Percentiles rank a stretch among this genome's conserved stretches.
These are phyloP conservation scores for Hypanus sabinus DNA, from an alignment of 2,113 vertebrate genomes.

Conservation along the genomic window DNA sequence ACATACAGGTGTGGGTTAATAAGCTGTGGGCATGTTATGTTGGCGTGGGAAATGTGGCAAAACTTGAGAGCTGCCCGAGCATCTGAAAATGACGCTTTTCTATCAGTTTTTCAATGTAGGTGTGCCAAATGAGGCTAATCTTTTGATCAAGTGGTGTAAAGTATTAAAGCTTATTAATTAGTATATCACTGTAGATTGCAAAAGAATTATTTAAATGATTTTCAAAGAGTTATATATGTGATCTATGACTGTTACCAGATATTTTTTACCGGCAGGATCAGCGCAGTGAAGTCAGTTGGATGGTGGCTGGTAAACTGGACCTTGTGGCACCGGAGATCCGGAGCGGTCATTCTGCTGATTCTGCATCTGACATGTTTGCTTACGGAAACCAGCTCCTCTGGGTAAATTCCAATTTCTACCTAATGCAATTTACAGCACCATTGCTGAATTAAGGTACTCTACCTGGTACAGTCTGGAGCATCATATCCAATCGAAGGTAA, in stretches of 20 bases:
- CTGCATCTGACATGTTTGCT: slow-evolving; percentile 64
- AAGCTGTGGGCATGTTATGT: too few relatives aligned
- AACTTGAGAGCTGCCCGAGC: too few relatives aligned
- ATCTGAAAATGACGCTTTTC: too few relatives aligned
- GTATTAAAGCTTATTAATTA: too few relatives aligned
- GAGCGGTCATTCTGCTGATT: slow-evolving; percentile 53
- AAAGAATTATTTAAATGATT: background rate
- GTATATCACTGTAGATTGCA: background rate
- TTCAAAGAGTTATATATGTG: background rate
- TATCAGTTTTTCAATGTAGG: too few relatives aligned
- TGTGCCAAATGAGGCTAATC: too few relatives aligned
- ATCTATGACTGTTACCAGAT: background rate
- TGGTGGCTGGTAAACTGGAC: slow-evolving; percentile 54
- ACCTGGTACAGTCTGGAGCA: too few relatives aligned
- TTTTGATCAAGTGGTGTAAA: too few relatives aligned
- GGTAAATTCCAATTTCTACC: slow-evolving; percentile 51
- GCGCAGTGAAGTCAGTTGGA: slow-evolving; percentile 49
- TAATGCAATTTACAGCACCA: background rate
- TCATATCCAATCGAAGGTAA: too few relatives aligned
- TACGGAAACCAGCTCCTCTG: slow-evolving; percentile 66
- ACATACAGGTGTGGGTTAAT: too few relatives aligned
- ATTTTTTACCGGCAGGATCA: slow-evolving; percentile 51
- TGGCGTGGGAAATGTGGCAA: too few relatives aligned
- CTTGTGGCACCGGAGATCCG: slow-evolving; percentile 63
- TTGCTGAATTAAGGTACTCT: background rate